Percentiles rank a stretch among this genome's conserved stretches.
Evolutionary conservation across 1,140 invertebrate species (phyloP).

Genomic region (Drosophila nigrodunni): DNA sequence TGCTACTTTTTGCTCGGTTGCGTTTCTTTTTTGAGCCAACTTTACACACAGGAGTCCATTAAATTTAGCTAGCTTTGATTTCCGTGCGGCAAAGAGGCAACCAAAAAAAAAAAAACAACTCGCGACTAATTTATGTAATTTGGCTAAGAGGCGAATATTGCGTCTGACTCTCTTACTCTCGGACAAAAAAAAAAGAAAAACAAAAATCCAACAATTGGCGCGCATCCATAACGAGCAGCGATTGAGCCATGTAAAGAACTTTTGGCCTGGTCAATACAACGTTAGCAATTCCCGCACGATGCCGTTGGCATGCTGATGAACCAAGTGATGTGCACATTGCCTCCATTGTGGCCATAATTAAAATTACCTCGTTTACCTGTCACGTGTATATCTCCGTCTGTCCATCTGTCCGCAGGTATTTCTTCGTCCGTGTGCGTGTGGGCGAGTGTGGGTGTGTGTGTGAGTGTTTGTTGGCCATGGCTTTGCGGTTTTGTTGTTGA

Average conservation of each 20-base stretch:
- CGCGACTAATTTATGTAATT: conserved; percentile 80
- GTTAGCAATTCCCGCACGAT: conserved; percentile 13
- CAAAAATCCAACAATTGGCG: conserved; percentile 56
- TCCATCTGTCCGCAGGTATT: conserved; percentile 4
- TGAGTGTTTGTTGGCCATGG: conserved; percentile 27
- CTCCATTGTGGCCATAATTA: conserved; percentile 78
- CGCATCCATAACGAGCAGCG: conserved; percentile 66
- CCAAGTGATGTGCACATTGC: conserved; percentile 35
- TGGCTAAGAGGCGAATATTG: conserved; percentile 75
- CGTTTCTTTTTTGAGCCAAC: conserved; percentile 44
- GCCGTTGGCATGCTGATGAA: conserved; percentile 73
- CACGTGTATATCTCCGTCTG: conserved; percentile 25
- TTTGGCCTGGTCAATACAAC: conserved; percentile 7
- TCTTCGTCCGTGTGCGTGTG: conserved; percentile 3
- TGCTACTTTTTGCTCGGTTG: conserved; percentile 24
- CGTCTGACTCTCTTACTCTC: conserved; percentile 11
- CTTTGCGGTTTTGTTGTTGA: conserved; percentile 79
- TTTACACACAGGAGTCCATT: conserved; percentile 81
- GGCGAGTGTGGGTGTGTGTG: neutral
- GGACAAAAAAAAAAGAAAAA: conserved; percentile 6
- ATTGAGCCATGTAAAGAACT: conserved; percentile 7
- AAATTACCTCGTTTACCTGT: conserved; percentile 81
- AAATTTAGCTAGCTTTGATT: conserved; percentile 75
- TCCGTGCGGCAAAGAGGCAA: conserved; percentile 16
- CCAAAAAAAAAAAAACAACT: conserved; percentile 17